Evolutionary conservation across 2,888 invertebrate genomes (phyloP), one percentile per base, ranked within the genome.

Genomic region (Amphiduros pacificus): DNA sequence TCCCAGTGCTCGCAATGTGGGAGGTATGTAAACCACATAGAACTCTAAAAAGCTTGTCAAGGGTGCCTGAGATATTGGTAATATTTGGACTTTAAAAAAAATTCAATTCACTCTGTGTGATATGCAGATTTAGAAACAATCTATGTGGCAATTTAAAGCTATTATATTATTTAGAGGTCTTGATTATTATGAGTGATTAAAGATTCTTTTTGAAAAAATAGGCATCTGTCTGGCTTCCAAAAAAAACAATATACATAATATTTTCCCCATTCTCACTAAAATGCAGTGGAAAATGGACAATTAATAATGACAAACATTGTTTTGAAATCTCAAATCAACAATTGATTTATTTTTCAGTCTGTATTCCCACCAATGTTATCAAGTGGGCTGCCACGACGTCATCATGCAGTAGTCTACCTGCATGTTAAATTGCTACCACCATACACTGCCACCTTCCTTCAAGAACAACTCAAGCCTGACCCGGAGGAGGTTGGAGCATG

Each of bases 321-420:
- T n/a, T n/a, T n/a, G n/a, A n/a, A n/a, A 36, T 17, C 36, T 17
- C 17, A 36, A 36, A 36, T 11, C 36, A 36, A 36, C 17, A 36
- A 11, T 52, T 14, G 14, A 22, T 14, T 14, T 52, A 5, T 52
- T 26, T 79, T 77, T 71, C 77, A 84, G 77, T 83, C 83, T 14
- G 78, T 79, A 14, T 85, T 73, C 67, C 85, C 85, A 20, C 74
- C 81, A 6, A 74, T 76, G 60, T 69, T 84, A 32, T 71, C 75
- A 6, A 62, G 76, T 17, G 85, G 84, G 1, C 64, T 68, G 20
- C 84, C 84, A 22, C 75, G 67, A 52, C 73, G 82, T 6, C 84
- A 85, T 61, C 83, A 83, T 66, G 68, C 83, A 41, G 84, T 85
- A 0, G 71, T 82, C 2, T 85, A 84, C 66, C 70, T 83, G 14